phyloP scores from a whole-genome alignment of 1,140 invertebrate species.

The Leptopilina clavipes region DNA sequence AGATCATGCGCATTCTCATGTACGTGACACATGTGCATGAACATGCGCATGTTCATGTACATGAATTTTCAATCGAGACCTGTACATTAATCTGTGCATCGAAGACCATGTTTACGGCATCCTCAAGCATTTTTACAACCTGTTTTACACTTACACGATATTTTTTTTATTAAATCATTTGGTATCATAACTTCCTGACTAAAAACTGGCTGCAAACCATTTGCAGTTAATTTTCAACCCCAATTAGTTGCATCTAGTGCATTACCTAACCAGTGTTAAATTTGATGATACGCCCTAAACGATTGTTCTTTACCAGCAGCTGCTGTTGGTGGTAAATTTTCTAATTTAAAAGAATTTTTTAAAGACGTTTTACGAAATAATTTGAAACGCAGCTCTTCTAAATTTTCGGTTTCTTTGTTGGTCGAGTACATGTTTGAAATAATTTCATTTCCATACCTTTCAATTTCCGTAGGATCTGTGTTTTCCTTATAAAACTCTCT shows the following conservation, averaged over 20 bases:
- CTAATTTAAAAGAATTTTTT: slow-evolving; percentile 34
- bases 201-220: slow-evolving; percentile 28
- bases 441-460: not conserved
- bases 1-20: too few relatives aligned
- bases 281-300: slow-evolving; percentile 44
- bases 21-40: too few relatives aligned
- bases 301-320: slow-evolving; percentile 44
- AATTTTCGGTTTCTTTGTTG: not conserved
- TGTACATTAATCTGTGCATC: too few relatives aligned
- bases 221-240: slow-evolving; percentile 40
- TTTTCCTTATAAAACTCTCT: not conserved
- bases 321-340: slow-evolving; percentile 41
- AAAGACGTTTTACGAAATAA: too few relatives aligned
- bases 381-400: too few relatives aligned
- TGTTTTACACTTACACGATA: too few relatives aligned
- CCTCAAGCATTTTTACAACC: too few relatives aligned
- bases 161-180: too few relatives aligned
- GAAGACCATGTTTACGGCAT: too few relatives aligned
- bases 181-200: too few relatives aligned
- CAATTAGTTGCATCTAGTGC: slow-evolving; percentile 41
- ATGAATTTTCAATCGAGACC: too few relatives aligned
- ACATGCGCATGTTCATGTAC: too few relatives aligned
- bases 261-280: slow-evolving; percentile 38
- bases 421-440: not conserved
- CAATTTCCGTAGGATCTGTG: not conserved